phyloP scores from a whole-genome alignment of 2,888 invertebrate species.

The Diarsia mendica region DNA sequence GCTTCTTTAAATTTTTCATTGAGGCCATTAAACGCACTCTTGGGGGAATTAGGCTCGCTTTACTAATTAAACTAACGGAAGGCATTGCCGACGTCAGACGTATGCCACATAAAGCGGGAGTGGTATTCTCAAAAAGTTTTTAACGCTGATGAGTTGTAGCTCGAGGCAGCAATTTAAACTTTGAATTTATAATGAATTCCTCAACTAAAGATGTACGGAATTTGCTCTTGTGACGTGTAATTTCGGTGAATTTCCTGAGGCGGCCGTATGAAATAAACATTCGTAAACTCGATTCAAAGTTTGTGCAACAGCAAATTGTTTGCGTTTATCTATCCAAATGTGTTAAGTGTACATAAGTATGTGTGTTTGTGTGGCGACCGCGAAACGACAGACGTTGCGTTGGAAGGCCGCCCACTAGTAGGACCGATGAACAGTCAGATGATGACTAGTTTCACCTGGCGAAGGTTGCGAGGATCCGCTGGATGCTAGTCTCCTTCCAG shows the following conservation, averaged over 20 bases:
- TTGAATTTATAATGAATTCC: conserved; percentile 84
- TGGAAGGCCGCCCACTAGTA: no score
- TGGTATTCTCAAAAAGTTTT: conserved; percentile 79
- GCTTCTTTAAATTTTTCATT: conserved; percentile 68
- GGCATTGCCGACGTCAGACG: conserved; percentile 70
- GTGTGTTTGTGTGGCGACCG: background rate
- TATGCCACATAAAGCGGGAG: conserved; percentile 73
- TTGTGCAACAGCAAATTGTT: conserved; percentile 51
- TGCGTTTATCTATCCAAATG: conserved; percentile 24
- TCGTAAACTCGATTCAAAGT: conserved; percentile 65
- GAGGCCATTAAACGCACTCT: conserved; percentile 74
- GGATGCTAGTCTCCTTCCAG: no score
- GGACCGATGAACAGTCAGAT: no score
- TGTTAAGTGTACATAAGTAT: background rate
- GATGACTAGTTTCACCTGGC: no score
- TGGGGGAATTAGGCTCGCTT: conserved; percentile 68
- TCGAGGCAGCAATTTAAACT: conserved; percentile 83
- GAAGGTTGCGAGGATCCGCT: no score
- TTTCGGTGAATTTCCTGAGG: conserved; percentile 70
- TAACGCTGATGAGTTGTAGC: conserved; percentile 85
- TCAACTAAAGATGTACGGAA: conserved; percentile 78
- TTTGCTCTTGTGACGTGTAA: conserved; percentile 74
- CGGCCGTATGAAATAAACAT: conserved; percentile 72
- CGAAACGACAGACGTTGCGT: no score
- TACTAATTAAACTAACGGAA: conserved; percentile 81